phyloP scores from a whole-genome alignment of 2,797 vertebrate species.

The Eupleurogrammus muticus region DNA sequence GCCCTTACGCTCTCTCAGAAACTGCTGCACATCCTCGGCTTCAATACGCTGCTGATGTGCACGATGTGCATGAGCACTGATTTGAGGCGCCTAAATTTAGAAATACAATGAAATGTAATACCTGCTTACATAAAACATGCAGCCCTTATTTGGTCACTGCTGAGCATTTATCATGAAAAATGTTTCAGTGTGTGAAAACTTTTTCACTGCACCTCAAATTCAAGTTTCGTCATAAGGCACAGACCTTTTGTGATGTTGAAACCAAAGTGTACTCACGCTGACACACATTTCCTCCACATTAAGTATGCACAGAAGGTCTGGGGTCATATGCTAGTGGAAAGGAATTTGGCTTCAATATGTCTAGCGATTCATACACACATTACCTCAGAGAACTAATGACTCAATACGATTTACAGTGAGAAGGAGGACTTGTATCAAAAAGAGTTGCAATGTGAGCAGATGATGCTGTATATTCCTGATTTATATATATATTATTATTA shows the following conservation, averaged over 20 bases:
- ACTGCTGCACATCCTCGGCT: constrained; percentile 49
- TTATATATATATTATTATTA: too few relatives aligned
- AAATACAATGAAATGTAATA: constrained; percentile 19
- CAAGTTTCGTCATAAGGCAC: constrained; percentile 60
- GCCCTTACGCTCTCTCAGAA: constrained; percentile 46
- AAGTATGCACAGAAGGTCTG: constrained; percentile 69
- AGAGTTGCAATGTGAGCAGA: constrained; percentile 1
- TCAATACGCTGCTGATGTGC: constrained; percentile 25
- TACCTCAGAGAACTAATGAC: constrained; percentile 61
- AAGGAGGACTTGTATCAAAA: constrained; percentile 10
- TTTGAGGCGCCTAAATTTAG: constrained; percentile 15
- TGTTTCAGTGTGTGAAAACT: constrained; percentile 29
- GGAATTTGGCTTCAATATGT: constrained; percentile 80
- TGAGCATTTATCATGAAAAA: constrained; percentile 41
- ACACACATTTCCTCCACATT: constrained; percentile 73
- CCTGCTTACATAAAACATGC: constrained; percentile 27
- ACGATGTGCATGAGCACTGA: constrained; percentile 19
- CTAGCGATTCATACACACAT: constrained; percentile 66
- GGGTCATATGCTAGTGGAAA: constrained; percentile 80
- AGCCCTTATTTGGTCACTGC: constrained; percentile 53
- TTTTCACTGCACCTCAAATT: constrained; percentile 60
- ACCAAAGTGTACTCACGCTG: constrained; percentile 52
- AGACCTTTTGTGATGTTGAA: constrained; percentile 41
- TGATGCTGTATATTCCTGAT: constrained; percentile 5
- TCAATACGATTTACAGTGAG: constrained; percentile 25